Percentiles rank a stretch among this genome's conserved stretches.
These are phyloP conservation scores for Caradrina clavipalpis DNA, from an alignment of 2,888 invertebrate species.

Conservation along the genomic window DNA sequence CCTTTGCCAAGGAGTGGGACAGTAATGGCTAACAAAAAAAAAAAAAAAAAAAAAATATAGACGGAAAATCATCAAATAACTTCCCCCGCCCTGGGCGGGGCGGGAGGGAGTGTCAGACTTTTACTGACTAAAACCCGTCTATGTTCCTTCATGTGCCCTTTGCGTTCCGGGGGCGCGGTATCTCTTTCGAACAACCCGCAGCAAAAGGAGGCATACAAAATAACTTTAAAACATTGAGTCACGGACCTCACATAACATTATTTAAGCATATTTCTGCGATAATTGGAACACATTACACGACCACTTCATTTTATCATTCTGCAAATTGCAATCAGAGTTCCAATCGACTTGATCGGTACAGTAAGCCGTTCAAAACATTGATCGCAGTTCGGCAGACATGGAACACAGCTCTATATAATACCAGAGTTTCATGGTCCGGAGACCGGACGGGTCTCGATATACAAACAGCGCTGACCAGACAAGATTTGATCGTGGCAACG, in stretches of 20 bases:
- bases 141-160: no score
- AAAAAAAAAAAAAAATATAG: no score
- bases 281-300: not conserved
- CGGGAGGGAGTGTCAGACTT: no score
- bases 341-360: not conserved
- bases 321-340: not conserved
- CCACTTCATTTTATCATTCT: not conserved
- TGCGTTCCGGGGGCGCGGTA: no score
- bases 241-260: not conserved
- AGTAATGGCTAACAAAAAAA: no score
- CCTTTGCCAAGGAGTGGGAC: no score
- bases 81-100: no score
- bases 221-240: no score
- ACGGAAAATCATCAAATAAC: no score
- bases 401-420: not conserved
- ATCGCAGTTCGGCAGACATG: not conserved
- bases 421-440: conserved; percentile 1
- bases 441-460: conserved; percentile 5
- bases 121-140: no score
- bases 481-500: conserved; percentile 8
- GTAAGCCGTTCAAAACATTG: not conserved
- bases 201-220: no score
- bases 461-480: conserved; percentile 21
- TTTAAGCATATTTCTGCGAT: not conserved
- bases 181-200: no score